Base-by-base conservation (phyloP, 1,140 invertebrate genomes). In the Aleiodes sp. region DNA sequence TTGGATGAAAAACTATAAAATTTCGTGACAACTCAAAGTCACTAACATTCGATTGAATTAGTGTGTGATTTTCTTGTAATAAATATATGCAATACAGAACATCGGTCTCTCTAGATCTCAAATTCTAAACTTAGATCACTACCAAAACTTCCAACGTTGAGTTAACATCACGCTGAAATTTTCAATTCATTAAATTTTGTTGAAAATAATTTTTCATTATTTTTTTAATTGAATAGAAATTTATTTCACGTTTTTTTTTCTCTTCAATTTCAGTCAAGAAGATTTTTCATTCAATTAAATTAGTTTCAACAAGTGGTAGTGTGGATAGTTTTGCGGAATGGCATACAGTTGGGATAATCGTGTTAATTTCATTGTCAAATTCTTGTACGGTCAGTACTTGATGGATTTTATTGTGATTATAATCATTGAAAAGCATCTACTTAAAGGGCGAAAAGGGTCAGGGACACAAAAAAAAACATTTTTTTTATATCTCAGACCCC, bases 321-420 rank as follows among this genome's bases (percentile, higher is more conserved):
- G 59, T 56, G 37, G 39, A 60, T 57, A 61, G 56, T 2, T 52
- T 6, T 71, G 71, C 66, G 35, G 61, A 59, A 91, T 92, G 90
- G 90, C 91, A 21, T 93, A 93, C 84, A 90, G 88, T 79, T 94
- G 93, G 93, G 91, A 94, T 78, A 94, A 92, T 86, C 88, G 93
- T 76, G 92, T 94, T 70, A 89, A 89, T 77, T 94, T 94, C 80
- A 91, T 94, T 77, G 92, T 94, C 65, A 90, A 89, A 80, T 92
- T 91, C 83, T 88, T 94, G 74, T 94, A 93, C 79, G 92, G 92
- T 94, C 85, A 89, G 91, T 88, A 80, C 46, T 52, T 9, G 21
- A 9, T 9, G 46, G 19, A 43, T 41, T 9, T 41, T n/a, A 68
- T 62, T 43, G 21, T 8, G 4, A 26, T 52, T 52, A 46, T 29